These are phyloP conservation scores for Theocolax elegans DNA, from an alignment of 1,140 invertebrate species.

Conservation along the genomic window DNA sequence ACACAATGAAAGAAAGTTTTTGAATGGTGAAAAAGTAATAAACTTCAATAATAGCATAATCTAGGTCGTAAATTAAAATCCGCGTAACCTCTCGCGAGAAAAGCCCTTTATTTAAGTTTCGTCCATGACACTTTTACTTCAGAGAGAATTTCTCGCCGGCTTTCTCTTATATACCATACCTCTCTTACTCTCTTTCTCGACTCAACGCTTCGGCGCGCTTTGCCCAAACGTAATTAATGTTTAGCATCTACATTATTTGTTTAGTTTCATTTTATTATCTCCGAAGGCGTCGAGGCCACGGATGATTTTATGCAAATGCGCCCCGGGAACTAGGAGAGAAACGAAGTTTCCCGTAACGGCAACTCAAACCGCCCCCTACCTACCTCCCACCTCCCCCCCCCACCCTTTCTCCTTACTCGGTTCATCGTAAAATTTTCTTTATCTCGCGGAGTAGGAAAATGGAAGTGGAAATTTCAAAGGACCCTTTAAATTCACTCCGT, in stretches of 20 bases:
- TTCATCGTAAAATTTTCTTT: conserved; percentile 38
- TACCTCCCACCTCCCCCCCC: conserved; percentile 4
- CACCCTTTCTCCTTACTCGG: neutral
- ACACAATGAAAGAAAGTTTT: conserved; percentile 28
- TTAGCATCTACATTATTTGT: conserved; percentile 65
- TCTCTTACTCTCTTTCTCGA: conserved; percentile 29
- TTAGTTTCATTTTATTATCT: conserved; percentile 66
- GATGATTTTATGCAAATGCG: conserved; percentile 66
- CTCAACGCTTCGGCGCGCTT: conserved; percentile 15
- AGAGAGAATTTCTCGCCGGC: conserved; percentile 21
- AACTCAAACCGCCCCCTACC: conserved; percentile 27
- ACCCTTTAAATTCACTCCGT: conserved; percentile 33
- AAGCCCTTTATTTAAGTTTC: conserved; percentile 41
- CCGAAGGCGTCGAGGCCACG: conserved; percentile 50
- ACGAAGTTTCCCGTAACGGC: conserved; percentile 34
- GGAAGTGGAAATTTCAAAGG: conserved; percentile 38
- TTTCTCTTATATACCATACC: conserved; percentile 25
- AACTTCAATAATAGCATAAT: conserved; percentile 43
- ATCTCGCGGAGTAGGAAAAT: conserved; percentile 33
- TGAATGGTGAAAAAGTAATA: conserved; percentile 39
- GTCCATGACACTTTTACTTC: conserved; percentile 40
- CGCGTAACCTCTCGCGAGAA: conserved; percentile 28
- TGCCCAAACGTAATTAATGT: conserved; percentile 61
- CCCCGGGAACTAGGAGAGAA: conserved; percentile 23
- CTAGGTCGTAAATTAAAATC: conserved; percentile 43